Conservation (phyloP, 2,888 invertebrate species). For the Diloba caeruleocephala region DNA sequence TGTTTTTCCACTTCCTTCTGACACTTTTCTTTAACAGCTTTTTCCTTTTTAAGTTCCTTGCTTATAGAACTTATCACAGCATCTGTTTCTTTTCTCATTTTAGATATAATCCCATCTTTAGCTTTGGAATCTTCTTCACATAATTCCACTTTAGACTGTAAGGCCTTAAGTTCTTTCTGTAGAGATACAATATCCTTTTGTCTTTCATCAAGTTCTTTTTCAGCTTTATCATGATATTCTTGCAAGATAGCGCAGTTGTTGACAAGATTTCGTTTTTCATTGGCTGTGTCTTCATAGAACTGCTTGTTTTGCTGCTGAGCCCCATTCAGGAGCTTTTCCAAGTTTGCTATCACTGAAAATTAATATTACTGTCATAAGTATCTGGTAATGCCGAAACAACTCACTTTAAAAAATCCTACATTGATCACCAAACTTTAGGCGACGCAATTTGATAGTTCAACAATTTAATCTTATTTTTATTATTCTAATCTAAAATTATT, state of each 20-base stretch:
- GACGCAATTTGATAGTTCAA: too few species aligned
- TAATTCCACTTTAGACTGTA: constrained; percentile 51
- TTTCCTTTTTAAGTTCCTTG: constrained; percentile 67
- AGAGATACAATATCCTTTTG: constrained; percentile 62
- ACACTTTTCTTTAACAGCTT: constrained; percentile 55
- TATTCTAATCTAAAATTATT: too few species aligned
- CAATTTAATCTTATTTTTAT: too few species aligned
- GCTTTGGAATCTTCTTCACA: constrained; percentile 59
- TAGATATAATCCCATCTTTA: constrained; percentile 51
- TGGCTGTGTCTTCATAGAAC: constrained; percentile 54
- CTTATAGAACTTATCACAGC: constrained; percentile 55
- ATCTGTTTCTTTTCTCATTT: constrained; percentile 54
- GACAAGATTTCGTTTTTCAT: constrained; percentile 62
- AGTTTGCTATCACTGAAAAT: constrained; percentile 67
- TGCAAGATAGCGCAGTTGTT: constrained; percentile 69
- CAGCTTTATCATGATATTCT: constrained; percentile 69
- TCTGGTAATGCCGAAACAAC: neutral
- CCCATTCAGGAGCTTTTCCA: constrained; percentile 64
- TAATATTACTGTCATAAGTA: neutral
- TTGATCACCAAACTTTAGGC: too few species aligned
- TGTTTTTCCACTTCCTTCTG: constrained; percentile 58
- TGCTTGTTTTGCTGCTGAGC: constrained; percentile 61
- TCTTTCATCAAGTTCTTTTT: constrained; percentile 64
- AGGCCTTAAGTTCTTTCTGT: constrained; percentile 55
- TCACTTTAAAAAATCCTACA: too few species aligned